Evolutionary conservation across 2,888 invertebrate species (phyloP), one percentile per base, ranked within the genome.

Genomic region (Beris chalybata): DNA sequence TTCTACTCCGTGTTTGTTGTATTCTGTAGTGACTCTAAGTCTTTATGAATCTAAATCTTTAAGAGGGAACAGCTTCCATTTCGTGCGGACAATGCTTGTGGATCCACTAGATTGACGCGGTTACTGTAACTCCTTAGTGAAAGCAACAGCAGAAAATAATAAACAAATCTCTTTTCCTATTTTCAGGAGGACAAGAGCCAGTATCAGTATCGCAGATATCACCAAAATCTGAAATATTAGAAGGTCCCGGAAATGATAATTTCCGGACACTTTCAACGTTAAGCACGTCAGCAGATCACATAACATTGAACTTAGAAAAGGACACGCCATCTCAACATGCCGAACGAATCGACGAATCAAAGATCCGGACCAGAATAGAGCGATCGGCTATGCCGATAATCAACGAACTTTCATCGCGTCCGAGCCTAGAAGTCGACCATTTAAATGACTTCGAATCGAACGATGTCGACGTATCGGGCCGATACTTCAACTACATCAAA

Each of bases 201-300:
- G 31, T 65, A 11, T 57, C 65, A 44, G 44, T 89, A 80, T 88
- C 89, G 3, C 89, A 88, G 76, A 82, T 89, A 67, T 89, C 89
- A 71, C 89, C 89, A 71, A 89, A 87, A 76, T 89, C 89, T 0
- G 82, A 79, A 4, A 75, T 69, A 12, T 56, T 56, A 9, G 69
- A 70, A 22, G 64, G 68, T 15, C 61, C 47, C 4, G 15, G 47
- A 56, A 64, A 65, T 53, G 9, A 31, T 9, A 56, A 45, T 12
- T 12, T 58, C 38, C 38, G 9, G 9, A 38, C 38, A 38, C 38
- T 7, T 38, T 59, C 52, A 29, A 63, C 57, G 45, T 50, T 55
- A 13, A 63, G 56, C 43, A 32, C 61, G 48, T 56, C 52, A 11
- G 58, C 69, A 32, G 56, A 65, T 11, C 31, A 56, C 5, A 54